These are phyloP conservation scores for Protobothrops mucrosquamatus DNA, from an alignment of 2,113 vertebrate species.

Conservation along the genomic window DNA sequence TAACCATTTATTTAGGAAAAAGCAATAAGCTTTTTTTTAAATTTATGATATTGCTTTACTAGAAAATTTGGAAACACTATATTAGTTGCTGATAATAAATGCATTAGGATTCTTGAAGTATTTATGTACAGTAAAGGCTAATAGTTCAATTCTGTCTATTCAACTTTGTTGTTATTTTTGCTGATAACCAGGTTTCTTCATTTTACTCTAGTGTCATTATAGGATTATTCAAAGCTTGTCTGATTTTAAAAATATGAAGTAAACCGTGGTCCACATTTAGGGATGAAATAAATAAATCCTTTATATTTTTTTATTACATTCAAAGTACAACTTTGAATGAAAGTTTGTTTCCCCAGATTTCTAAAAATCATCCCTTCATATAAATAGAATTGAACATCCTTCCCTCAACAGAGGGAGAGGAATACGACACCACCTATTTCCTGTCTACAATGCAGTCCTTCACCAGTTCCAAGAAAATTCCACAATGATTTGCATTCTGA, in stretches of 20 bases:
- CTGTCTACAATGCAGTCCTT: no score
- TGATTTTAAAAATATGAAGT: no score
- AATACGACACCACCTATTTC: no score
- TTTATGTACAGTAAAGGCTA: neutral
- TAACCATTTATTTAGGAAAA: constrained; percentile 10
- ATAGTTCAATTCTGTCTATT: neutral
- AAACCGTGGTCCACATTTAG: no score
- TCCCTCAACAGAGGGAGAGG: no score
- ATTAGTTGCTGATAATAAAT: neutral
- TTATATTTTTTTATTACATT: neutral
- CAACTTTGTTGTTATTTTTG: neutral
- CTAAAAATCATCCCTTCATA: neutral
- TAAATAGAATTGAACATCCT: neutral
- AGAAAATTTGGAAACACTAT: neutral
- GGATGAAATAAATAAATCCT: neutral
- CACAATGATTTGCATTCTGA: no score
- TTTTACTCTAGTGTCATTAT: neutral
- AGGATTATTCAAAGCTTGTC: neutral
- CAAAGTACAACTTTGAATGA: neutral
- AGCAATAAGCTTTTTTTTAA: neutral
- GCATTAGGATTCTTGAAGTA: neutral
- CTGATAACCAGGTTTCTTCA: neutral
- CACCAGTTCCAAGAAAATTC: no score
- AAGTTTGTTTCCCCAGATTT: neutral
- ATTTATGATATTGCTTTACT: neutral